Base-by-base conservation (phyloP, 2,797 vertebrate species). In the Argyrosomus regius region DNA sequence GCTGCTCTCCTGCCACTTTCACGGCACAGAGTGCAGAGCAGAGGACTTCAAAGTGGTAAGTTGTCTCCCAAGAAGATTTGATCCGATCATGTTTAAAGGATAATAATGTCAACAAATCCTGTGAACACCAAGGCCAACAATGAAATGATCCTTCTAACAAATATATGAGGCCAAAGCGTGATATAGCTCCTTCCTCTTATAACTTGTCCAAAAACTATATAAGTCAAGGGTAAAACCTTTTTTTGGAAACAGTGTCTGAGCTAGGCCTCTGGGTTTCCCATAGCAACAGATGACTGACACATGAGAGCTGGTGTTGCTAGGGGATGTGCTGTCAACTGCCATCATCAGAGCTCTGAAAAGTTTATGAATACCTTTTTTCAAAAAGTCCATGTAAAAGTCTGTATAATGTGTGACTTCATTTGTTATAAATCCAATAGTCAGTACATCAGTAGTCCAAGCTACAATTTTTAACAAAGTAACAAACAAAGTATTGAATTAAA, bases 1-100 rank as follows among this genome's bases (percentile, higher is more conserved):
- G 98, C 94, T 99, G 77, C 96, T 99, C 16, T 95, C 96, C 84
- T 99, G 98, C 90, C 97, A 96, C 81, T 99, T 97, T 90, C 96
- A 97, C 0, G 98, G 98, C 45, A 94, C 95, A 6, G 95, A 95
- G 3, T 99, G 98, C 92, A 94, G 93, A 14, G 94, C 97, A 0
- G 97, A 98, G 77, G 97, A 99, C 96, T 99, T 99, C 95, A 97
- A 97, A 95, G 97, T 97, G 94, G 98, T 99, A 92, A 97, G 97
- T 94, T 78, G 17, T 46, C 46, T 20, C 45, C 64, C 13, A 1
- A 35, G 18, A 59, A 26, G 24, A 49, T 53, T 59, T 41, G 13
- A 54, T 61, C 16, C 1, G 0, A 26, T 50, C 20, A 3, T 3
- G 53, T 56, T 43, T 50, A 50, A 62, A 49, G 54, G 66, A 72